Evolutionary conservation across 2,888 invertebrate species (phyloP).

Genomic region (Shargacucullia verbasci): DNA sequence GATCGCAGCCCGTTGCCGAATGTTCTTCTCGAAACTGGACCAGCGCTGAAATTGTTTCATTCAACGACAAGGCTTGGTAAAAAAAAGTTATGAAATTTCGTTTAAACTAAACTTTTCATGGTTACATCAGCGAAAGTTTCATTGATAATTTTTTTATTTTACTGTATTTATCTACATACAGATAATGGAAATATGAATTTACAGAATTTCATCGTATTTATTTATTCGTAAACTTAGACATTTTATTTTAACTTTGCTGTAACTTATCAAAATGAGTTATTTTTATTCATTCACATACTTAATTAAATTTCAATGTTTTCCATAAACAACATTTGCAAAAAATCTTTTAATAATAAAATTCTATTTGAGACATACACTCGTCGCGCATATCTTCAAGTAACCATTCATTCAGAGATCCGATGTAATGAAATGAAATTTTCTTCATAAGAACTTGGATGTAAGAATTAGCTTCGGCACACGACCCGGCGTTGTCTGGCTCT

Average conservation of each 20-base stretch:
- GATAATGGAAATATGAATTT: constrained; percentile 8
- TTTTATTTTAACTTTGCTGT: too few relatives aligned
- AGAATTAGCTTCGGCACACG: constrained; percentile 65
- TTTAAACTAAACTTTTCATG: constrained; percentile 18
- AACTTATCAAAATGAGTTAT: too few relatives aligned
- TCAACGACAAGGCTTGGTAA: constrained; percentile 29
- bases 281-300: too few relatives aligned
- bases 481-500: constrained; percentile 66
- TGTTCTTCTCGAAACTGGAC: constrained; percentile 65
- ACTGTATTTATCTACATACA: not conserved
- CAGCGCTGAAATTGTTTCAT: constrained; percentile 73
- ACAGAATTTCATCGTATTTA: too few relatives aligned
- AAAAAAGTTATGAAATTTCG: constrained; percentile 17
- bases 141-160: constrained; percentile 10
- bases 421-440: constrained; percentile 59
- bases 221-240: too few relatives aligned
- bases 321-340: constrained; percentile 5
- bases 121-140: constrained; percentile 12
- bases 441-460: constrained; percentile 58
- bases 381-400: constrained; percentile 19
- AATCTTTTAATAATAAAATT: constrained; percentile 31
- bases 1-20: constrained; percentile 60
- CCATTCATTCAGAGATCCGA: constrained; percentile 34
- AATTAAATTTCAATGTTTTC: too few relatives aligned
- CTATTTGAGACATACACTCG: constrained; percentile 21